These are phyloP conservation scores for Tetramorium alpestre DNA, from an alignment of 1,140 invertebrate species.

Conservation along the genomic window DNA sequence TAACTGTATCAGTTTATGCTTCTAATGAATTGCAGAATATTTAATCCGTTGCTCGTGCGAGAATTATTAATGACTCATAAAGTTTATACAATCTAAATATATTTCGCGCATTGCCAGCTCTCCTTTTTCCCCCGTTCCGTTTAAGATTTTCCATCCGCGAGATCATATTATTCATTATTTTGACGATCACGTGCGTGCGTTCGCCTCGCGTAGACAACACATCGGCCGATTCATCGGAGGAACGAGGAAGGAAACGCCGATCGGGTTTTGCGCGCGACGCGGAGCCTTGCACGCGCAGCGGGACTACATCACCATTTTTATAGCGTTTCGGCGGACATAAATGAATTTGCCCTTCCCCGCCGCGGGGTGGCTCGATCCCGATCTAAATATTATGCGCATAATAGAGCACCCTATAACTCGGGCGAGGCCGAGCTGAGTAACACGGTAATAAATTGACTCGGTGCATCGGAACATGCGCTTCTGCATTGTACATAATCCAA, in stretches of 20 bases:
- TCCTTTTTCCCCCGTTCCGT: neutral
- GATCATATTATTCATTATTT: constrained; percentile 30
- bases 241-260: constrained; percentile 5
- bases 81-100: neutral
- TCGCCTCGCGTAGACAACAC: neutral
- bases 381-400: constrained; percentile 69
- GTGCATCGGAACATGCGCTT: constrained; percentile 61
- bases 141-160: neutral
- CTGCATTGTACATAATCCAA: constrained; percentile 62
- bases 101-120: neutral
- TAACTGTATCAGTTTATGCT: neutral
- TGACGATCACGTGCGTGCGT: neutral
- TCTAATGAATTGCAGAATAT: constrained; percentile 28
- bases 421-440: constrained; percentile 47
- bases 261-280: constrained; percentile 8
- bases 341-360: constrained; percentile 46
- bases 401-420: constrained; percentile 60
- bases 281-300: constrained; percentile 23
- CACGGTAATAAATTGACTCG: constrained; percentile 66
- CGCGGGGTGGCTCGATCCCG: neutral
- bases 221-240: neutral
- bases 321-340: constrained; percentile 65
- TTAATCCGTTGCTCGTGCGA: neutral
- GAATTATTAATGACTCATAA: constrained; percentile 5
- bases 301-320: constrained; percentile 64